phyloP scores from a whole-genome alignment of 2,797 vertebrate species.

The Arctocebus calabarensis region DNA sequence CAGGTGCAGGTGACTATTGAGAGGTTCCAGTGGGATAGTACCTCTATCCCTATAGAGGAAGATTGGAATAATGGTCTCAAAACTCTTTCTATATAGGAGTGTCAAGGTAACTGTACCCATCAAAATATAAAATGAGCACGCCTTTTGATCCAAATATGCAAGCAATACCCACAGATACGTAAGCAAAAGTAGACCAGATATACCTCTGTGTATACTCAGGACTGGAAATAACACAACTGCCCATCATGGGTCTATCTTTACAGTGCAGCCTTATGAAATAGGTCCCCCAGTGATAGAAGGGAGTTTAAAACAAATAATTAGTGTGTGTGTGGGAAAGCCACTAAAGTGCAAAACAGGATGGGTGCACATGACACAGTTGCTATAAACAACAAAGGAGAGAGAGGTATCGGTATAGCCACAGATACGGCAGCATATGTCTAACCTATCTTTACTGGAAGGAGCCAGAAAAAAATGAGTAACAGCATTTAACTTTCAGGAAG shows the following conservation, averaged over 20 bases:
- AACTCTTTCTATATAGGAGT: background rate
- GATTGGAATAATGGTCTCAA: background rate
- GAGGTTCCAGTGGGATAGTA: background rate
- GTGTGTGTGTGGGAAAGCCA: no score
- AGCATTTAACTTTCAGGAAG: background rate
- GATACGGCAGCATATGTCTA: no score
- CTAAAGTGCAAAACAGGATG: background rate
- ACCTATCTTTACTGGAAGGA: background rate
- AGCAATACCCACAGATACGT: background rate
- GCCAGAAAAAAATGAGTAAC: background rate
- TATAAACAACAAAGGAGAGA: background rate
- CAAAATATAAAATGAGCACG: background rate
- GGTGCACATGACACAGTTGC: background rate
- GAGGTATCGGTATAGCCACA: background rate
- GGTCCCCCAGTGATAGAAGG: background rate
- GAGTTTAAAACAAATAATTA: background rate
- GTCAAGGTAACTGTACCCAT: background rate
- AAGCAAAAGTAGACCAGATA: background rate
- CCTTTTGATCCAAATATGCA: constrained; percentile 9
- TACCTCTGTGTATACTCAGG: background rate
- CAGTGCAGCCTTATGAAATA: background rate
- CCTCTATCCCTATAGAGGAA: background rate
- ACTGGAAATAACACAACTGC: background rate
- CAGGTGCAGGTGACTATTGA: background rate
- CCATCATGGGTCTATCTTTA: background rate